phyloP scores from a whole-genome alignment of 2,888 invertebrate species.

The Calameuta idolon region DNA sequence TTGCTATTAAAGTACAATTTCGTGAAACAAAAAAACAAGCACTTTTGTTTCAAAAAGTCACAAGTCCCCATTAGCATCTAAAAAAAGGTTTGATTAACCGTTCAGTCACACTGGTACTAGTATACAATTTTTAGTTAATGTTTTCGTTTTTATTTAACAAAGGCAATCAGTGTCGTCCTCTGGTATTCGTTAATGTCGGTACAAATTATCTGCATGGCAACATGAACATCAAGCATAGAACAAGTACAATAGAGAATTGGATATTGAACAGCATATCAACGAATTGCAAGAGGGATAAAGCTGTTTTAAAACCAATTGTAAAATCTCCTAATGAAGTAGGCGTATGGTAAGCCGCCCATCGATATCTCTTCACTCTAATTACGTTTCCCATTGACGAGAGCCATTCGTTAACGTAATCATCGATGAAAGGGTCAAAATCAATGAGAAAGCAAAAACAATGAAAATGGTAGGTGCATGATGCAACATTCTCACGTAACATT shows the following conservation, averaged over 20 bases:
- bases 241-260: neutral
- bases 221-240: neutral
- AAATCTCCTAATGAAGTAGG: neutral
- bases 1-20: neutral
- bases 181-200: neutral
- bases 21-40: neutral
- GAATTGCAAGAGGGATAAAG: neutral
- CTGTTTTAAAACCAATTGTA: neutral
- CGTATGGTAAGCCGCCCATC: neutral
- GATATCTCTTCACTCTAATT: neutral
- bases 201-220: neutral
- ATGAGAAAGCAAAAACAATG: neutral
- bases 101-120: neutral
- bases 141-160: neutral
- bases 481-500: slow-evolving; percentile 5
- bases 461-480: slow-evolving; percentile 20
- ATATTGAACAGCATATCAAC: neutral
- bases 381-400: neutral
- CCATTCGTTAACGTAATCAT: neutral
- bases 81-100: neutral
- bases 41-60: neutral
- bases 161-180: neutral
- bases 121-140: neutral
- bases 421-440: neutral
- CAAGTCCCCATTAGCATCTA: neutral